Percentiles rank a stretch among this genome's conserved stretches.
These are phyloP conservation scores for Gryllus bimaculatus DNA, from an alignment of 1,140 invertebrate species.

Conservation along the genomic window DNA sequence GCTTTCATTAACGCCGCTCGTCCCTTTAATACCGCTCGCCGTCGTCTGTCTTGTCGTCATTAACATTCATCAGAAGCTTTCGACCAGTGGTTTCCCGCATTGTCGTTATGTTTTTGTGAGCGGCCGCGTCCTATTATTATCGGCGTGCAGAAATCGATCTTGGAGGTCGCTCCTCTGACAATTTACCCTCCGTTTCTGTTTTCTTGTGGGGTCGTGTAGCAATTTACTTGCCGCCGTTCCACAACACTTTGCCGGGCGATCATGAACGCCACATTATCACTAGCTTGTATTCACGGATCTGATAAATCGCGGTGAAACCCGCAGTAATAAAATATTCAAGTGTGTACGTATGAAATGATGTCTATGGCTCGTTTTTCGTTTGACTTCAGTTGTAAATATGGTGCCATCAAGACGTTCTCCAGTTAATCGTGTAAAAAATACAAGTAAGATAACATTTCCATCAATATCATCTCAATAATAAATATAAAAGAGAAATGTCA, in stretches of 20 bases:
- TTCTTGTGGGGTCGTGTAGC: background rate
- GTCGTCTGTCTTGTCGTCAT: constrained; percentile 3
- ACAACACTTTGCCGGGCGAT: background rate
- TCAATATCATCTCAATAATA: no score
- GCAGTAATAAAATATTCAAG: no score
- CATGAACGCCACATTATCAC: no score
- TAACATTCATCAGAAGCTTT: background rate
- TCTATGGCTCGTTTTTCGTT: no score
- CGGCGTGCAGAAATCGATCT: background rate
- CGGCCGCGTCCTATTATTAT: background rate
- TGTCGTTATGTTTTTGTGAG: background rate
- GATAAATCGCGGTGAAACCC: no score
- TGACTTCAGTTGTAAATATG: no score
- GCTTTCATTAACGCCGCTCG: background rate
- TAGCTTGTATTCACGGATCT: no score
- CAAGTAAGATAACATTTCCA: no score
- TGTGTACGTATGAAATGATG: no score
- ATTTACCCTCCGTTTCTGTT: background rate
- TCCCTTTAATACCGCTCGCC: background rate
- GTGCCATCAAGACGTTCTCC: no score
- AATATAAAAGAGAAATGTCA: no score
- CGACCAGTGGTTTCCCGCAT: background rate
- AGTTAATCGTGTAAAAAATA: no score
- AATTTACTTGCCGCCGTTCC: background rate
- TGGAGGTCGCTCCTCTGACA: background rate